These are phyloP conservation scores for Epinotia brunnichana DNA, from an alignment of 2,888 invertebrate genomes.

Conservation along the genomic window DNA sequence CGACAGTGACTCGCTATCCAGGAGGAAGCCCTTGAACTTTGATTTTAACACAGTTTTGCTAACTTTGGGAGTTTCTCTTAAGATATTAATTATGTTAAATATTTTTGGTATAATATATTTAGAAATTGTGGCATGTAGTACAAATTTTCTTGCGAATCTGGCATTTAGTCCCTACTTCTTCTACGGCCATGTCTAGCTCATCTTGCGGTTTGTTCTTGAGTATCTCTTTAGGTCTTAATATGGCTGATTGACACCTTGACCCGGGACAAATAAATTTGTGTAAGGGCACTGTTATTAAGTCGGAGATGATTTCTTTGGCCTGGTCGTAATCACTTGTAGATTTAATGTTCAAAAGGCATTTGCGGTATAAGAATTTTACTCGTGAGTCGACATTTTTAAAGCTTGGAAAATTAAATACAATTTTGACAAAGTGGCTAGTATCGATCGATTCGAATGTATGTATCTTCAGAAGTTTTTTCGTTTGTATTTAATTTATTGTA, in stretches of 20 bases:
- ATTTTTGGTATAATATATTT: no score
- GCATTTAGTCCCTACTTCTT: no score
- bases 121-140: no score
- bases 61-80: no score
- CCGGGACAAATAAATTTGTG: conserved; percentile 37
- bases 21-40: no score
- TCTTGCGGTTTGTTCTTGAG: background rate
- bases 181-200: background rate
- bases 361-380: conserved; percentile 36
- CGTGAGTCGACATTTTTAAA: conserved; percentile 39
- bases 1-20: no score
- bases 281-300: conserved; percentile 39
- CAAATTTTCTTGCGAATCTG: no score
- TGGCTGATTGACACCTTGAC: conserved; percentile 39
- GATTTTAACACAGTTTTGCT: no score
- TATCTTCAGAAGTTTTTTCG: conserved; percentile 19
- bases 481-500: conserved; percentile 32
- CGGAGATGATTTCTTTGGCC: conserved; percentile 37
- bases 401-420: conserved; percentile 25
- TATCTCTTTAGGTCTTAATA: conserved; percentile 26
- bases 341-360: conserved; percentile 37
- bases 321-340: conserved; percentile 27
- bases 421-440: conserved; percentile 41
- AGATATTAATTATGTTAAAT: no score
- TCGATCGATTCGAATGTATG: conserved; percentile 36